phyloP scores from a whole-genome alignment of 2,113 vertebrate genomes.

The Takifugu bimaculatus region DNA sequence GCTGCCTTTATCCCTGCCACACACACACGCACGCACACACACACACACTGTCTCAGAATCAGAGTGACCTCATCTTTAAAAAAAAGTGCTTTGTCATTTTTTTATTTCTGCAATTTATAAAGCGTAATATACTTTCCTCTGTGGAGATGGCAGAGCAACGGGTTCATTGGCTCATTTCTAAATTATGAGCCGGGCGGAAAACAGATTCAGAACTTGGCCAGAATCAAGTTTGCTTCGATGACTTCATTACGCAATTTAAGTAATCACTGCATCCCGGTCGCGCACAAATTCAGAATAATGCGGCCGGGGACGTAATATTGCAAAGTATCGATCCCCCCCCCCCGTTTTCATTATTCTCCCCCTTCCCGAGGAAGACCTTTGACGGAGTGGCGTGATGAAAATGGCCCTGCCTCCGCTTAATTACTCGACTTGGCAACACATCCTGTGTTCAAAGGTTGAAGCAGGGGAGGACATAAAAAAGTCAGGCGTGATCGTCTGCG shows the following conservation, averaged over 20 bases:
- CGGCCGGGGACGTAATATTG: conserved; percentile 34
- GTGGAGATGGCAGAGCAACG: conserved; percentile 44
- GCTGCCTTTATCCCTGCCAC: neutral
- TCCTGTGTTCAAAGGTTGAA: conserved; percentile 71
- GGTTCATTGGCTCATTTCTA: conserved; percentile 50
- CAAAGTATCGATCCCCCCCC: conserved; percentile 48
- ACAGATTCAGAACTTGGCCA: conserved; percentile 60
- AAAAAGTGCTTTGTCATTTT: conserved; percentile 57
- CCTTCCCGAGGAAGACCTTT: conserved; percentile 18
- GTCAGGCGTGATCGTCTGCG: conserved; percentile 62
- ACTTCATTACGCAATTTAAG: conserved; percentile 62
- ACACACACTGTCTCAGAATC: conserved; percentile 12
- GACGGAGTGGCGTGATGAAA: conserved; percentile 45
- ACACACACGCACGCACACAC: conserved; percentile 13
- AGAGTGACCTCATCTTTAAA: conserved; percentile 24
- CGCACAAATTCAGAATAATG: conserved; percentile 46
- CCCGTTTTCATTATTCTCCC: conserved; percentile 50
- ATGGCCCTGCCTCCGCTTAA: conserved; percentile 51
- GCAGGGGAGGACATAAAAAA: conserved; percentile 57
- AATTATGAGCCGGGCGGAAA: conserved; percentile 54
- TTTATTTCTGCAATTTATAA: conserved; percentile 52
- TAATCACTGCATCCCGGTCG: conserved; percentile 52
- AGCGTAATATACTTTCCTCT: conserved; percentile 49
- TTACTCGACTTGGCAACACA: conserved; percentile 61
- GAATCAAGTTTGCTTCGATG: conserved; percentile 56